Evolutionary conservation across 2,113 vertebrate genomes (phyloP).

Genomic region (Zootoca vivipara): DNA sequence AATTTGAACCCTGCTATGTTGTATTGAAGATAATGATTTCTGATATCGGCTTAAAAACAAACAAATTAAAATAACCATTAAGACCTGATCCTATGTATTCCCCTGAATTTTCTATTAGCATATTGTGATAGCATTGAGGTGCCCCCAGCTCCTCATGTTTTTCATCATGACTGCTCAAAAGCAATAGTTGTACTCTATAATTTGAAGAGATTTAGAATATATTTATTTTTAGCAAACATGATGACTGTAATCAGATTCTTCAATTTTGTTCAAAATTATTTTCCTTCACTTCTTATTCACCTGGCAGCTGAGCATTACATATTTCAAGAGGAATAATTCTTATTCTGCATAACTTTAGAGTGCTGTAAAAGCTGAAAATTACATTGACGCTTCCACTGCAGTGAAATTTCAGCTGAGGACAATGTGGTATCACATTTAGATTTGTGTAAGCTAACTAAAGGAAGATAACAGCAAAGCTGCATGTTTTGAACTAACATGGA

Average conservation of each 20-base stretch:
- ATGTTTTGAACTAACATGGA: not conserved
- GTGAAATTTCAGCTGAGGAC: not conserved
- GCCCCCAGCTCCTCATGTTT: not conserved
- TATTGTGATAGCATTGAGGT: not conserved
- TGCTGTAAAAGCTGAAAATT: not conserved
- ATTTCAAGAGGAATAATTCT: not conserved
- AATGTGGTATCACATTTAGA: not conserved
- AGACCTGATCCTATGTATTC: not conserved
- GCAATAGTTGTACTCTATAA: not conserved
- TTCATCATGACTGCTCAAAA: not conserved
- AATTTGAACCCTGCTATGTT: not conserved
- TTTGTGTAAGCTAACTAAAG: not conserved
- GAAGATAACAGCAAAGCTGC: not conserved
- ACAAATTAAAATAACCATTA: not conserved
- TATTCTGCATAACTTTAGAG: accelerated
- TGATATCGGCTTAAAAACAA: not conserved
- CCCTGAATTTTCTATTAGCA: not conserved
- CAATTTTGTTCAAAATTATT: not conserved
- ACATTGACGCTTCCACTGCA: accelerated
- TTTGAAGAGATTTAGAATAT: not conserved
- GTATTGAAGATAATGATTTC: not conserved
- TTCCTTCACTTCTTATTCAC: accelerated
- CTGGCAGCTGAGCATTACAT: not conserved
- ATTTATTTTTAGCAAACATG: not conserved
- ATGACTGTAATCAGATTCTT: slow-evolving; percentile 6